phyloP scores from a whole-genome alignment of 2,113 vertebrate genomes.

The Telmatochromis bifrenatus region DNA sequence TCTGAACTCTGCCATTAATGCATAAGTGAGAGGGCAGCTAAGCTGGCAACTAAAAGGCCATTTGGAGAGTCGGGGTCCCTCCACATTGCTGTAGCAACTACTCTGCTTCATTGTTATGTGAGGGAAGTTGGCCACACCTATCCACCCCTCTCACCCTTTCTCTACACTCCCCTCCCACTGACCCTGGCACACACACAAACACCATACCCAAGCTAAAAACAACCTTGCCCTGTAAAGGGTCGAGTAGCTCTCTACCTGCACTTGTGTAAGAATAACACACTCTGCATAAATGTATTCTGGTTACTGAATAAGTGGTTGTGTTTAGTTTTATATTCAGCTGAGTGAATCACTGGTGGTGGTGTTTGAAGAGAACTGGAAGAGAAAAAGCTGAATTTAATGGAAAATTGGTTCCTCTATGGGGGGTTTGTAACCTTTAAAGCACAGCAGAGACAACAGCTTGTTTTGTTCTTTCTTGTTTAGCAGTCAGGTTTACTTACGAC shows the following conservation, averaged over 20 bases:
- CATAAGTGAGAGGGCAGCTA: conserved; percentile 37
- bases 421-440: background rate
- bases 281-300: conserved; percentile 59
- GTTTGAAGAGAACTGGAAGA: conserved; percentile 27
- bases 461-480: background rate
- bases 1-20: conserved; percentile 28
- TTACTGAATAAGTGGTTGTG: conserved; percentile 58
- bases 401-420: background rate
- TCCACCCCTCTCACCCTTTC: conserved; percentile 6
- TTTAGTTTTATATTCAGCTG: conserved; percentile 59
- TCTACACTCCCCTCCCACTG: background rate
- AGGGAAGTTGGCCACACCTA: conserved; percentile 36
- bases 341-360: conserved; percentile 42
- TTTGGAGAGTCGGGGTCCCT: conserved; percentile 41
- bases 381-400: background rate
- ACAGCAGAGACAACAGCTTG: background rate
- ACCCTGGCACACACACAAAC: conserved; percentile 14
- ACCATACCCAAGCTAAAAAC: conserved; percentile 28
- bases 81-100: conserved; percentile 59
- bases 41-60: conserved; percentile 42
- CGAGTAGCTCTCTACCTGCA: conserved; percentile 64
- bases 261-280: conserved; percentile 72
- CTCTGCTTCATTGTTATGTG: conserved; percentile 53
- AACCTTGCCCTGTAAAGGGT: conserved; percentile 59
- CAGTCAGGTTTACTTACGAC: background rate